A percentile compares a stretch with the other conserved stretches of the same genome.
Conservation (phyloP, 2,888 invertebrate genomes). For the Pocota personata region DNA sequence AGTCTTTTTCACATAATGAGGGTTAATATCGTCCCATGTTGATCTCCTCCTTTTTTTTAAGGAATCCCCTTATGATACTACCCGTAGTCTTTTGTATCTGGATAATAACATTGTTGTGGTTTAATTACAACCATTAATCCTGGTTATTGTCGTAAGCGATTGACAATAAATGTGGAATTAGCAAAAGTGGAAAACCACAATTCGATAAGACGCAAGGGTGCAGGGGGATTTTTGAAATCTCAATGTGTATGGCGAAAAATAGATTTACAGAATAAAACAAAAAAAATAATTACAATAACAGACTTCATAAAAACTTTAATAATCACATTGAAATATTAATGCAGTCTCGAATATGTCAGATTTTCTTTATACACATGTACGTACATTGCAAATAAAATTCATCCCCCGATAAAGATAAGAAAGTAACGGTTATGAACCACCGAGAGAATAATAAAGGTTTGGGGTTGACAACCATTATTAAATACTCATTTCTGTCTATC, state of each 20-base stretch:
- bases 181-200: neutral
- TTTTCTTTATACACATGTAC: too few species aligned
- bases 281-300: neutral
- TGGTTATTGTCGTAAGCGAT: slow-evolving; percentile 50
- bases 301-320: neutral
- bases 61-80: neutral
- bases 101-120: slow-evolving; percentile 32
- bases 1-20: slow-evolving; percentile 38
- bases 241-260: too few species aligned
- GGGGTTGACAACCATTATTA: too few species aligned
- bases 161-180: slow-evolving; percentile 44
- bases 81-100: slow-evolving; percentile 30
- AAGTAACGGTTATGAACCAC: too few species aligned
- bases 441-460: too few species aligned
- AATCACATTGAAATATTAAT: neutral
- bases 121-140: slow-evolving; percentile 55
- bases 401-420: too few species aligned
- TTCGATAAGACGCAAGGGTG: neutral
- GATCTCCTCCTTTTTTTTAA: slow-evolving; percentile 1
- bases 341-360: neutral
- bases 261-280: neutral
- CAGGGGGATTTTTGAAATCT: neutral
- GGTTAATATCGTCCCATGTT: slow-evolving; percentile 10
- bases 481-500: too few species aligned
- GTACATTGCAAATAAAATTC: too few species aligned